Evolutionary conservation across 1,140 invertebrate genomes (phyloP).

Genomic region (Diorhabda elongata): DNA sequence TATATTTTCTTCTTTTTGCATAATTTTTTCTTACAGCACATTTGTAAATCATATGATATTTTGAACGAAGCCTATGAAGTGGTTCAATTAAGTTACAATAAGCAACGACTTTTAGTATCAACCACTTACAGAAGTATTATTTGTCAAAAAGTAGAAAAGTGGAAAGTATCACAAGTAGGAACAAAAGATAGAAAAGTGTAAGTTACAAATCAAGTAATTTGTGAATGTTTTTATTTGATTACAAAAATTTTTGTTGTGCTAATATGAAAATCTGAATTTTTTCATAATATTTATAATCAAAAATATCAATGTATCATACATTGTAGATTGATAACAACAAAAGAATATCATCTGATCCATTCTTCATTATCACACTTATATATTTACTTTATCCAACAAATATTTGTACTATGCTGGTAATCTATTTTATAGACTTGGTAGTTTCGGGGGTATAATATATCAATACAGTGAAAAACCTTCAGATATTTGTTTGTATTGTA

Average conservation of each 20-base stretch:
- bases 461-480: conserved; percentile 52
- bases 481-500: conserved; percentile 63
- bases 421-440: conserved; percentile 55
- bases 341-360: too few species aligned
- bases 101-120: conserved; percentile 72
- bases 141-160: conserved; percentile 62
- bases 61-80: conserved; percentile 79
- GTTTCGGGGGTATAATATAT: conserved; percentile 62
- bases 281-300: too few species aligned
- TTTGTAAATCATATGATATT: conserved; percentile 77
- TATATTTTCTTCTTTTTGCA: conserved; percentile 17
- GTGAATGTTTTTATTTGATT: too few species aligned
- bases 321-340: too few species aligned
- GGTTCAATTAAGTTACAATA: conserved; percentile 78
- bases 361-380: too few species aligned
- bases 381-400: too few species aligned
- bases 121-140: conserved; percentile 75
- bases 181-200: conserved; percentile 82
- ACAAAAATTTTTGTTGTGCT: too few species aligned
- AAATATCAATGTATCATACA: too few species aligned
- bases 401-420: too few species aligned
- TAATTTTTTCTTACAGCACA: conserved; percentile 60
- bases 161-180: conserved; percentile 73
- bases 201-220: conserved; percentile 27
- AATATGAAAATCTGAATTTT: too few species aligned